A percentile compares a stretch with the other conserved stretches of the same genome.
Evolutionary conservation across 2,888 invertebrate species (phyloP).

Genomic region (Cephus sareptanus): DNA sequence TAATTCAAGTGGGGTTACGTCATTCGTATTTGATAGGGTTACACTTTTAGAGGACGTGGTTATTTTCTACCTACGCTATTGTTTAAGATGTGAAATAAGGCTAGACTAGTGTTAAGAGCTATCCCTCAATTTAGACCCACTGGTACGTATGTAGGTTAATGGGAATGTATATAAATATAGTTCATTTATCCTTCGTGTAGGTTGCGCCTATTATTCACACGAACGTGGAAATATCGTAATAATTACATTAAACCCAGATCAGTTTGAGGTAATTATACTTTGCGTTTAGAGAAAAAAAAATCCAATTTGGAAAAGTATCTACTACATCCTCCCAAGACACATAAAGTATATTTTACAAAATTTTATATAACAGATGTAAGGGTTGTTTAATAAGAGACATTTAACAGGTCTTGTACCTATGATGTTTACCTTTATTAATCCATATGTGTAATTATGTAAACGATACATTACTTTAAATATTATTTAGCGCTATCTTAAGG

Average conservation of each 20-base stretch:
- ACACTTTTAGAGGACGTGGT: background rate
- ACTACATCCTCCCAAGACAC: background rate
- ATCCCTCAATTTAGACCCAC: background rate
- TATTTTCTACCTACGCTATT: background rate
- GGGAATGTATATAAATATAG: slow-evolving; percentile 15
- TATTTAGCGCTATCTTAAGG: background rate
- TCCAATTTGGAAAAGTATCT: background rate
- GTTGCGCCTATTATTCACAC: slow-evolving; percentile 1
- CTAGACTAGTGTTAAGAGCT: background rate
- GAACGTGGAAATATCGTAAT: slow-evolving; percentile 1
- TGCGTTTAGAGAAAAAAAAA: background rate
- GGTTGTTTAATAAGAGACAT: too few relatives aligned
- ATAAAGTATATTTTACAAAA: background rate
- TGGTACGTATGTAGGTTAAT: slow-evolving; percentile 13
- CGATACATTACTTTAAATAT: background rate
- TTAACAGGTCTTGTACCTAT: too few relatives aligned
- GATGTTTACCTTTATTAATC: background rate
- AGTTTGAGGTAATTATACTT: background rate
- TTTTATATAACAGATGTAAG: too few relatives aligned
- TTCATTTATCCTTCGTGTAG: slow-evolving; percentile 13
- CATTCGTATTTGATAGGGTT: background rate
- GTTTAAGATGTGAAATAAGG: background rate
- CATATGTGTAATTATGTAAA: background rate
- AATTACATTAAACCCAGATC: background rate
- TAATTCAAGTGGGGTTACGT: background rate